phyloP scores from a whole-genome alignment of 2,113 vertebrate genomes.

The Mastomys natalensis region DNA sequence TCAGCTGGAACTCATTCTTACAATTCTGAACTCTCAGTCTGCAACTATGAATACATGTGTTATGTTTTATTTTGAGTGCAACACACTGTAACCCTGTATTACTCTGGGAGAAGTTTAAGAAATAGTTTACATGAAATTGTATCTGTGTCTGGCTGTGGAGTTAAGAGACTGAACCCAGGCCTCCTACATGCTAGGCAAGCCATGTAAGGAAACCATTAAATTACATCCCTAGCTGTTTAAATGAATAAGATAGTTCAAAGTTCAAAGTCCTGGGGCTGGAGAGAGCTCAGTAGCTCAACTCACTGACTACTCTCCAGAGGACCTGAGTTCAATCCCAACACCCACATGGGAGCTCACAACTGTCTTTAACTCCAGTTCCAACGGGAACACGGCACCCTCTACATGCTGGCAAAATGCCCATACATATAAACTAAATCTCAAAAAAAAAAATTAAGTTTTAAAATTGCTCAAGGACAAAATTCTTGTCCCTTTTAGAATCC shows the following conservation, averaged over 20 bases:
- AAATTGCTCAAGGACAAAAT: slow-evolving; percentile 9
- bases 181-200: too few relatives aligned
- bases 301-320: not conserved
- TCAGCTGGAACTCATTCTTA: slow-evolving; percentile 44
- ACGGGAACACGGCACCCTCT: not conserved
- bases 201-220: not conserved
- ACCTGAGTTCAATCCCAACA: not conserved
- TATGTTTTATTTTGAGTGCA: slow-evolving; percentile 23
- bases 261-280: not conserved
- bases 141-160: not conserved
- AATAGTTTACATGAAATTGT: not conserved
- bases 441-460: not conserved
- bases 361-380: not conserved
- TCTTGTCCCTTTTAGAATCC: not conserved
- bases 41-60: not conserved
- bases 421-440: not conserved
- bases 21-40: not conserved
- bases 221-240: not conserved
- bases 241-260: slow-evolving; percentile 23
- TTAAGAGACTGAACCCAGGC: not conserved
- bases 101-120: slow-evolving; percentile 38
- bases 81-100: not conserved
- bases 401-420: not conserved
- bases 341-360: not conserved
- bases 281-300: not conserved